Conservation (phyloP, 2,113 vertebrate genomes). For the Hippocampus zosterae region DNA sequence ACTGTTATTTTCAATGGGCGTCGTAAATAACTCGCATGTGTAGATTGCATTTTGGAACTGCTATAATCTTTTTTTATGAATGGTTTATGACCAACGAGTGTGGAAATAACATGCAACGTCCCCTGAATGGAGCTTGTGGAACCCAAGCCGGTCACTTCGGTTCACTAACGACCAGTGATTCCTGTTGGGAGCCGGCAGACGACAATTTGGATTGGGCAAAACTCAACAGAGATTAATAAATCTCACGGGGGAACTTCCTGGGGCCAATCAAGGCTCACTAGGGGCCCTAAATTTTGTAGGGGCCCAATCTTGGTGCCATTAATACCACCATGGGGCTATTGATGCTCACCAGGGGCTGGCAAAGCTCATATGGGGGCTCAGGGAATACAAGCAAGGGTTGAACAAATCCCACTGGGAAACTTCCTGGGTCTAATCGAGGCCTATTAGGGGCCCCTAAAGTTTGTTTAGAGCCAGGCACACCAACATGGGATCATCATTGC, state of each 20-base stretch:
- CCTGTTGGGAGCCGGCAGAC: neutral
- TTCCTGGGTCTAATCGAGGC: neutral
- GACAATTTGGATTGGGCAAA: neutral
- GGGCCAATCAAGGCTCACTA: neutral
- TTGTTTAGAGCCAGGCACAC: too few species aligned
- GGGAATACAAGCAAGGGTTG: too few species aligned
- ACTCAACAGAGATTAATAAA: neutral
- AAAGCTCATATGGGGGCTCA: too few species aligned
- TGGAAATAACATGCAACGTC: neutral
- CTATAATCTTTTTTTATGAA: constrained; percentile 1
- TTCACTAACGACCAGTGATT: neutral
- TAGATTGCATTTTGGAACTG: neutral
- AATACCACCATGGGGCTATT: too few species aligned
- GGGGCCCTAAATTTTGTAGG: neutral
- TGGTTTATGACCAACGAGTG: neutral
- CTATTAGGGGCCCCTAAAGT: too few species aligned
- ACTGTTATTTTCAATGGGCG: neutral
- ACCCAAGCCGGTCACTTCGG: neutral
- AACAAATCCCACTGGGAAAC: neutral
- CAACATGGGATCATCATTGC: too few species aligned
- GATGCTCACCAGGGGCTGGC: too few species aligned
- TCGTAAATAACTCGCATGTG: neutral
- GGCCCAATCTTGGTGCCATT: too few species aligned
- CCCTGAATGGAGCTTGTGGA: neutral
- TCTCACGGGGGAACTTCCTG: neutral